phyloP scores from a whole-genome alignment of 1,140 invertebrate species.

The Nebria ingens region DNA sequence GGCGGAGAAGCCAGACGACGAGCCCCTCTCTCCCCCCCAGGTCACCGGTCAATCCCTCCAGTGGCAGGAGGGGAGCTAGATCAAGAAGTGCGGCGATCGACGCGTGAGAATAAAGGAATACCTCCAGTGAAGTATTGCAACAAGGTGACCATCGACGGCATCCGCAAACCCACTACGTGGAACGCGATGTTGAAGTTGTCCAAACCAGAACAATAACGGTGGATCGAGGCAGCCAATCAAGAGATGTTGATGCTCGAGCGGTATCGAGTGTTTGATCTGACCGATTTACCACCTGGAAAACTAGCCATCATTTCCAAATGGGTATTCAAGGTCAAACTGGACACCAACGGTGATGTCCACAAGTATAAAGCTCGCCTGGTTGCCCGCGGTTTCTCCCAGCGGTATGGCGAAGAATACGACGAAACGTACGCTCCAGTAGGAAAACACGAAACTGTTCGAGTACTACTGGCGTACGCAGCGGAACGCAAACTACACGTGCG shows the following conservation, averaged over 20 bases:
- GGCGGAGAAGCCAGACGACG: too few relatives aligned
- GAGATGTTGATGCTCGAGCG: background rate
- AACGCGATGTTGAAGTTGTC: too few relatives aligned
- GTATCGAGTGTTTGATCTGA: background rate
- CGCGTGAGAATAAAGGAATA: too few relatives aligned
- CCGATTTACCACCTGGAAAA: background rate
- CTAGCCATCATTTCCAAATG: background rate
- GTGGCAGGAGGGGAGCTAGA: too few relatives aligned
- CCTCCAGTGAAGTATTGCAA: too few relatives aligned
- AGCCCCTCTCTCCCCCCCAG: too few relatives aligned
- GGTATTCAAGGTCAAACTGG: background rate
- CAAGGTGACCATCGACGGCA: too few relatives aligned
- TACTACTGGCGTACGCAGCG: constrained; percentile 18
- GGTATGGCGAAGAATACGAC: background rate
- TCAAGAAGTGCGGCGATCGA: too few relatives aligned
- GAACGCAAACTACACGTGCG: background rate
- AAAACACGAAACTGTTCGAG: constrained; percentile 20
- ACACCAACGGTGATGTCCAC: too few relatives aligned
- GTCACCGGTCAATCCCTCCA: too few relatives aligned
- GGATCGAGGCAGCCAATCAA: background rate
- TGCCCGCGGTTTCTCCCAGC: background rate
- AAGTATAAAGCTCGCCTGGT: background rate
- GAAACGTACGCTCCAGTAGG: constrained; percentile 20
- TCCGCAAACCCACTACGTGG: too few relatives aligned
- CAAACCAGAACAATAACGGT: too few relatives aligned